These are phyloP conservation scores for Gerris buenoi DNA, from an alignment of 1,140 invertebrate species.

Conservation along the genomic window DNA sequence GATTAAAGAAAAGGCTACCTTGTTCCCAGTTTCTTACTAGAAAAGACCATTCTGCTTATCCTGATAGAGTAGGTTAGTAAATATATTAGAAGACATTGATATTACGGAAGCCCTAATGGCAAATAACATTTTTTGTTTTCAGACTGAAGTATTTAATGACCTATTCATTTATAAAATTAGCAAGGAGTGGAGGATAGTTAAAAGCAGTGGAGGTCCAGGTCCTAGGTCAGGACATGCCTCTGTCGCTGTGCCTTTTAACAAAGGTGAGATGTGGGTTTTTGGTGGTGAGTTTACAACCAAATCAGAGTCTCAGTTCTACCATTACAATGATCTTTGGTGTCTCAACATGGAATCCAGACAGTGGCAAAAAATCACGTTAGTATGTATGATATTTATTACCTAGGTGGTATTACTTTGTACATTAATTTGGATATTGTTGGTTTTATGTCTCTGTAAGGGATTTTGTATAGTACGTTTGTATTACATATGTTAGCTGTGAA, in stretches of 20 bases:
- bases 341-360: constrained; percentile 58
- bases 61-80: no score
- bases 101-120: no score
- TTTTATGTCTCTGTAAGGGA: no score
- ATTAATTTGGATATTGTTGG: neutral
- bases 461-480: no score
- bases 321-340: constrained; percentile 85
- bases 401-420: no score
- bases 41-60: no score
- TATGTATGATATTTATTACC: no score
- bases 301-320: constrained; percentile 81
- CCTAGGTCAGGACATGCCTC: constrained; percentile 78
- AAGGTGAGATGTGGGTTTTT: constrained; percentile 70
- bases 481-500: no score
- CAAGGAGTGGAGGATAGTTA: constrained; percentile 64
- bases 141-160: constrained; percentile 74
- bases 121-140: constrained; percentile 33
- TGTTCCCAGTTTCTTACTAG: no score
- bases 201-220: constrained; percentile 63
- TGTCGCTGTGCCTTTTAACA: constrained; percentile 49
- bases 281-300: constrained; percentile 85
- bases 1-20: no score
- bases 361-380: constrained; percentile 72
- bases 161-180: constrained; percentile 67
- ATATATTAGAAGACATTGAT: no score